Conservation (phyloP, 23 tunicate genomes). For the Diplosoma virens region DNA sequence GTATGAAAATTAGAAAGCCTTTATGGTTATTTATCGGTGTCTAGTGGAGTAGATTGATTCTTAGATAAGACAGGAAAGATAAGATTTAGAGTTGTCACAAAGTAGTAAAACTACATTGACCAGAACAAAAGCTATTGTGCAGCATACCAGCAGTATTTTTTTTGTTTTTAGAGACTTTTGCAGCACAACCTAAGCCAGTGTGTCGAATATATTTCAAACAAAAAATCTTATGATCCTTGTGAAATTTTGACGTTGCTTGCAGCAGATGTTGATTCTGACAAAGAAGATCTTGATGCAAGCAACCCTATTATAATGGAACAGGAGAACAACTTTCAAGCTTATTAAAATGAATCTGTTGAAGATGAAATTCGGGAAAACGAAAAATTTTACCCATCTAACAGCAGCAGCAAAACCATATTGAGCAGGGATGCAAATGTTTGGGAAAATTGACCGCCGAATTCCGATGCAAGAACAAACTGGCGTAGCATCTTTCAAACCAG, state of each 20-base stretch:
- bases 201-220: background rate
- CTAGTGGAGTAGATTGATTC: no score
- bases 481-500: background rate
- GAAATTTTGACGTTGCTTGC: constrained; percentile 7
- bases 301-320: background rate
- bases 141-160: no score
- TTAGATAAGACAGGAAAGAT: no score
- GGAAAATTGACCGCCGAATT: background rate
- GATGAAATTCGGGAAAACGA: background rate
- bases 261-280: background rate
- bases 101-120: no score
- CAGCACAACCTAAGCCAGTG: no score
- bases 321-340: background rate
- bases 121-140: no score
- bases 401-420: background rate
- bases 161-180: no score
- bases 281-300: background rate
- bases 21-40: no score
- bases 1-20: no score
- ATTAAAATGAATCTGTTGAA: background rate
- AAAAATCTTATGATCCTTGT: background rate
- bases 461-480: background rate
- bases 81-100: no score
- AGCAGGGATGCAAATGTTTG: background rate
- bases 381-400: background rate